These are phyloP conservation scores for Bombus superbus DNA, from an alignment of 1,140 invertebrate genomes.

Conservation along the genomic window DNA sequence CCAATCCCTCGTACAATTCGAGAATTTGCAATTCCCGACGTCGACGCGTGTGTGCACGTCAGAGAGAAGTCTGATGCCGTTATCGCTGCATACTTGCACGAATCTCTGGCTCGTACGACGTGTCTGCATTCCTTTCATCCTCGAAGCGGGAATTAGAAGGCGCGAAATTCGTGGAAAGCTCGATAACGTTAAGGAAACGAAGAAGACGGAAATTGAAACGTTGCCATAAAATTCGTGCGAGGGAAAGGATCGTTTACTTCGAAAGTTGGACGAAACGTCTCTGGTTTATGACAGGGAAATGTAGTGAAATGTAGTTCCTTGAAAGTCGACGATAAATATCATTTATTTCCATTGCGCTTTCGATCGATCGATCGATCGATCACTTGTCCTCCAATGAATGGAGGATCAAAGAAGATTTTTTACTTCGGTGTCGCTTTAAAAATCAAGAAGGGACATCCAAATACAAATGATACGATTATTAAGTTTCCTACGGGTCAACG, in stretches of 20 bases:
- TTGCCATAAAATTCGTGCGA: not conserved
- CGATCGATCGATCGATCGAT: too few relatives aligned
- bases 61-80: slow-evolving; percentile 45
- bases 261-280: not conserved
- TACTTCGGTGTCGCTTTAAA: too few relatives aligned
- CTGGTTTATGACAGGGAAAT: not conserved
- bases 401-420: too few relatives aligned
- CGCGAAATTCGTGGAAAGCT: slow-evolving; percentile 16
- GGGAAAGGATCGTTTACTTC: not conserved
- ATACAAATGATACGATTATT: too few relatives aligned
- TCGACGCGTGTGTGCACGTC: slow-evolving; percentile 6
- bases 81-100: slow-evolving; percentile 35
- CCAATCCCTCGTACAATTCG: slow-evolving; percentile 45
- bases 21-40: slow-evolving; percentile 75
- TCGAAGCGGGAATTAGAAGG: slow-evolving; percentile 16
- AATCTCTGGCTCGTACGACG: not conserved
- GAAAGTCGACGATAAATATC: too few relatives aligned
- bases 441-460: too few relatives aligned
- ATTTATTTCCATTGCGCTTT: too few relatives aligned
- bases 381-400: too few relatives aligned
- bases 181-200: not conserved
- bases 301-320: not conserved
- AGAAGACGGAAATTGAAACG: not conserved
- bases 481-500: too few relatives aligned
- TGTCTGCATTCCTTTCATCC: slow-evolving; percentile 42